A percentile compares a stretch with the other conserved stretches of the same genome.
Evolutionary conservation across 1,140 invertebrate species (phyloP).

Genomic region (Episyrphus balteatus): DNA sequence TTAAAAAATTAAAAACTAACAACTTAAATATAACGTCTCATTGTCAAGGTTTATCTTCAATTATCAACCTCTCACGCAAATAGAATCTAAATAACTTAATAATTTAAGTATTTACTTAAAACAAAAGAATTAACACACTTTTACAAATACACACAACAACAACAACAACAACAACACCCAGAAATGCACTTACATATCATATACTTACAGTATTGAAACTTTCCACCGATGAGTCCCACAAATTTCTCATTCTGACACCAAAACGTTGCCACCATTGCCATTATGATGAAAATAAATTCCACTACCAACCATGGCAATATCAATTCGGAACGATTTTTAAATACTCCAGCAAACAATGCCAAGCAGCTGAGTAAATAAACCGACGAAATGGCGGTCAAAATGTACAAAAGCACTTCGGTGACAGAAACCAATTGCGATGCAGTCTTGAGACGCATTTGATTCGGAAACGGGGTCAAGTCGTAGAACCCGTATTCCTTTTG

Average conservation of each 20-base stretch:
- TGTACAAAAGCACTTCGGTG: slow-evolving; percentile 25
- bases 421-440: slow-evolving; percentile 27
- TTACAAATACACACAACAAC: too few species aligned
- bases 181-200: neutral
- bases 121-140: too few species aligned
- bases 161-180: too few species aligned
- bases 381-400: slow-evolving; percentile 15
- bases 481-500: slow-evolving; percentile 33
- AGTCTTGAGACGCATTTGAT: slow-evolving; percentile 24
- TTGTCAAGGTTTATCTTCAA: too few species aligned
- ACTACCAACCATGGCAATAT: slow-evolving; percentile 29
- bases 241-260: slow-evolving; percentile 23
- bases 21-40: too few species aligned
- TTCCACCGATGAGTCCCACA: slow-evolving; percentile 20
- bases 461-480: slow-evolving; percentile 25
- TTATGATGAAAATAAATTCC: slow-evolving; percentile 24
- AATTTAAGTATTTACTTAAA: too few species aligned
- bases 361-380: slow-evolving; percentile 25
- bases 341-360: slow-evolving; percentile 25
- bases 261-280: slow-evolving; percentile 15
- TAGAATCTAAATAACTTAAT: too few species aligned
- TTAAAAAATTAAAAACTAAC: too few species aligned
- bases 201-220: slow-evolving; percentile 25
- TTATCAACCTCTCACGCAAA: too few species aligned
- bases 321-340: slow-evolving; percentile 25